phyloP scores from a whole-genome alignment of 2,113 vertebrate species.

The Corythoichthys haematopterus region DNA sequence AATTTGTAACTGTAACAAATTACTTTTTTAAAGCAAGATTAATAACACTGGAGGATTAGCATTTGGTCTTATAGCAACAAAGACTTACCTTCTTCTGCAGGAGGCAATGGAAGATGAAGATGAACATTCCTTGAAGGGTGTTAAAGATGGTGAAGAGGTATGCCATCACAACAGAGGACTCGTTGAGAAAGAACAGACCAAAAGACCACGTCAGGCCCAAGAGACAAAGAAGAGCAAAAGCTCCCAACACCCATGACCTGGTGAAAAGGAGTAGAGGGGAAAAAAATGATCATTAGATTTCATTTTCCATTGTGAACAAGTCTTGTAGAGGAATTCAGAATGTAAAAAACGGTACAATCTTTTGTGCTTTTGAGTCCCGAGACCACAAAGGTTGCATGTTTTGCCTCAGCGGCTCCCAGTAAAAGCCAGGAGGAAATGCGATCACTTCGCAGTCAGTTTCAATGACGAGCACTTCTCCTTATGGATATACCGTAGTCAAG shows the following conservation, averaged over 20 bases:
- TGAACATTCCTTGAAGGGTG: slow-evolving; percentile 97
- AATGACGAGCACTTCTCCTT: slow-evolving; percentile 40
- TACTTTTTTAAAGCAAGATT: too few relatives aligned
- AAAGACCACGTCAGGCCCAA: slow-evolving; percentile 95
- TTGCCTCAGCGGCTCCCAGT: slow-evolving; percentile 51
- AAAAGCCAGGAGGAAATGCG: slow-evolving; percentile 54
- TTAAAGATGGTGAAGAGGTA: slow-evolving; percentile 99
- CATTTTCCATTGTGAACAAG: not conserved
- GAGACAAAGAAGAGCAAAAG: slow-evolving; percentile 90
- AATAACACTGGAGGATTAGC: too few relatives aligned
- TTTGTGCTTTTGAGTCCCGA: slow-evolving; percentile 28
- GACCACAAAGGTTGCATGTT: slow-evolving; percentile 45
- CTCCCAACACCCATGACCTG: slow-evolving; percentile 97
- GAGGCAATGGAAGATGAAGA: slow-evolving; percentile 98
- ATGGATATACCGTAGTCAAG: slow-evolving; percentile 44
- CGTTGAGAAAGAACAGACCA: slow-evolving; percentile 90
- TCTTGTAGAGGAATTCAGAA: not conserved
- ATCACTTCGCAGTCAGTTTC: slow-evolving; percentile 55
- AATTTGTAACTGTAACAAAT: too few relatives aligned
- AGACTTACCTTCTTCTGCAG: slow-evolving; percentile 93
- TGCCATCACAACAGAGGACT: slow-evolving; percentile 92
- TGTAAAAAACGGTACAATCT: slow-evolving; percentile 18
- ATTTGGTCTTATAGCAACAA: not conserved
- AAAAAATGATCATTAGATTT: not conserved
- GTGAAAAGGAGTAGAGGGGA: slow-evolving; percentile 51